Evolutionary conservation across 2,797 vertebrate species (phyloP), one percentile per base, ranked within the genome.

Genomic region (Ambastaia sidthimunki): DNA sequence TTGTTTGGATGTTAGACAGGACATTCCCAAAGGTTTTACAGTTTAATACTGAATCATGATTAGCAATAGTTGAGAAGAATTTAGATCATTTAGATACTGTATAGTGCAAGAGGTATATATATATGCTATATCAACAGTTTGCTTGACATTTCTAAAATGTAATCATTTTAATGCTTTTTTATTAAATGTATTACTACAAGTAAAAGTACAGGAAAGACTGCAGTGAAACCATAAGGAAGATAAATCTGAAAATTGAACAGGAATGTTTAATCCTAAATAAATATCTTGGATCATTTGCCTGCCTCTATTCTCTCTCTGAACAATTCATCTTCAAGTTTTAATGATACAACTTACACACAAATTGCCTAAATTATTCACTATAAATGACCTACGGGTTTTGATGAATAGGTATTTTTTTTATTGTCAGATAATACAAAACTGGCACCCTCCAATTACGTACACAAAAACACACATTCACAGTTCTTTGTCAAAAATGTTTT

Each of bases 131-230:
- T 25, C 7, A 76, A 48, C 34, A 21, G 62, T 48, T 77, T 69
- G 15, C 18, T 68, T 67, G 16, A 37, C 41, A 37, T 41, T 57
- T 31, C 2, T 57, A 47, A 23, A 44, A 10, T 72, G 62, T 80
- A 83, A 83, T 55, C 69, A 69, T 73, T 69, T 76, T 76, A 18
- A 21, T 71, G 16, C 67, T 68, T 37, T 62, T 63, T 74, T 63
- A 23, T 66, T 60, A 71, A 50, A 52, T 69, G 25, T 25, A 31
- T 48, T 52, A 52, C 9, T 63, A 44, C 37, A 70, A 31, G 25
- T 34, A 82, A 75, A 15, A 34, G 55, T 44, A n/a, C 6, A 31
- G 21, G 13, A 28, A 6, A 23, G 9, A 19, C 21, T 10, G 54
- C 73, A 50, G 54, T 70, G 12, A 67, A 55, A 19, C 63, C 4